phyloP scores from a whole-genome alignment of 2,113 vertebrate species.

The Hylia prasina region DNA sequence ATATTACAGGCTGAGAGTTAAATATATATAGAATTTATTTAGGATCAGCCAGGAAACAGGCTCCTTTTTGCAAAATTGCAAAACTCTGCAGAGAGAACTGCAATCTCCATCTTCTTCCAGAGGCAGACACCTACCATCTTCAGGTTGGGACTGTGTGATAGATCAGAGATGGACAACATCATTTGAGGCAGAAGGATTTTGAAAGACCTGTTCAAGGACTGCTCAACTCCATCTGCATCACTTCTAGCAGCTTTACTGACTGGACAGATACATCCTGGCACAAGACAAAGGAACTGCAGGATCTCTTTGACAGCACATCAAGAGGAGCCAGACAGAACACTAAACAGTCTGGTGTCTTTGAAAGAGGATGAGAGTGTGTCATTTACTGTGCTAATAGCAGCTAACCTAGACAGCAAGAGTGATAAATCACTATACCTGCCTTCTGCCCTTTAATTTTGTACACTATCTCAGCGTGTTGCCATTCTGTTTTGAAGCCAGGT shows the following conservation, averaged over 20 bases:
- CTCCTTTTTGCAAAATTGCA: neutral
- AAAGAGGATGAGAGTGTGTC: neutral
- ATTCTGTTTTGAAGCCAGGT: slow-evolving; percentile 78
- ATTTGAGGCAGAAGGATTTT: neutral
- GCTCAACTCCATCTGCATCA: neutral
- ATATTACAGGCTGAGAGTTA: neutral
- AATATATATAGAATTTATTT: neutral
- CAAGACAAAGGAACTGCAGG: neutral
- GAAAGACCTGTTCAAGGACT: neutral
- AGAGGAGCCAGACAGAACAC: neutral
- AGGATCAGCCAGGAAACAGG: neutral
- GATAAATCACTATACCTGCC: slow-evolving; percentile 75
- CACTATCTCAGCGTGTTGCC: slow-evolving; percentile 82
- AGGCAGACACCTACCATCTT: neutral
- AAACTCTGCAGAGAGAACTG: neutral
- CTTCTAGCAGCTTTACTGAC: neutral
- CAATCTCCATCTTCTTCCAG: neutral
- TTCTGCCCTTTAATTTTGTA: slow-evolving; percentile 88
- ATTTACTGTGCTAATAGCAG: neutral
- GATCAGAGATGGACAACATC: neutral
- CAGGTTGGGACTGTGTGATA: accelerated
- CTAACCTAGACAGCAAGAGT: neutral
- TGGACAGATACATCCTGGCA: neutral
- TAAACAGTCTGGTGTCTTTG: neutral
- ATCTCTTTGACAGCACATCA: neutral